Evolutionary conservation across 2,113 vertebrate species (phyloP).

Genomic region (Erythrocercus mccallii): DNA sequence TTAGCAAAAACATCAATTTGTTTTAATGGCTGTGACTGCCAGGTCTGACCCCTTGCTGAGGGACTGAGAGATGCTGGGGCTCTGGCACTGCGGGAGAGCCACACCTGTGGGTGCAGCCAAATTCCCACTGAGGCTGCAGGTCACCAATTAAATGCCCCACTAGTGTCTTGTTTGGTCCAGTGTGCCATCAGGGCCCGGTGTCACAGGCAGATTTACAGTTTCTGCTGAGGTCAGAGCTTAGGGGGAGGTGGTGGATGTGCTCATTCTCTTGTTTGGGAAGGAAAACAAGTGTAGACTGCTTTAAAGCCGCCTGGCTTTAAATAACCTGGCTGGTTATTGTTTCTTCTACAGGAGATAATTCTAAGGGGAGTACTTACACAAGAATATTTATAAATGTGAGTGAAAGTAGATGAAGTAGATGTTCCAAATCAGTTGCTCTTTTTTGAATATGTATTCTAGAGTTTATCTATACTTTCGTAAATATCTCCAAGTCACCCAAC

Average conservation of each 20-base stretch:
- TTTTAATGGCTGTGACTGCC: background rate
- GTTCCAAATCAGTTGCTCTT: background rate
- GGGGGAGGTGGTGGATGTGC: background rate
- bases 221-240: background rate
- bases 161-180: rapidly evolving
- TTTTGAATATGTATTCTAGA: background rate
- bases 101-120: background rate
- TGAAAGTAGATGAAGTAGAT: background rate
- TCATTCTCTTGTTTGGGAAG: background rate
- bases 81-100: background rate
- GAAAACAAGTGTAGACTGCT: background rate
- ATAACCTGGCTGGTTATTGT: too few relatives aligned
- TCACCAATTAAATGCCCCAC: background rate
- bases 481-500: background rate
- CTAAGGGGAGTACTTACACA: background rate
- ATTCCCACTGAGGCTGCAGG: background rate
- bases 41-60: background rate
- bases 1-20: background rate
- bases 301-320: background rate
- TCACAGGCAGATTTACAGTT: background rate
- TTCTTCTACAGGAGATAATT: background rate
- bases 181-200: rapidly evolving
- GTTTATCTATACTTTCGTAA: background rate
- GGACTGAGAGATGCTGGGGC: background rate
- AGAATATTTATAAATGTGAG: background rate